A percentile compares a stretch with the other conserved stretches of the same genome.
These are phyloP conservation scores for Lonchura striata DNA, from an alignment of 2,113 vertebrate species.

Conservation along the genomic window DNA sequence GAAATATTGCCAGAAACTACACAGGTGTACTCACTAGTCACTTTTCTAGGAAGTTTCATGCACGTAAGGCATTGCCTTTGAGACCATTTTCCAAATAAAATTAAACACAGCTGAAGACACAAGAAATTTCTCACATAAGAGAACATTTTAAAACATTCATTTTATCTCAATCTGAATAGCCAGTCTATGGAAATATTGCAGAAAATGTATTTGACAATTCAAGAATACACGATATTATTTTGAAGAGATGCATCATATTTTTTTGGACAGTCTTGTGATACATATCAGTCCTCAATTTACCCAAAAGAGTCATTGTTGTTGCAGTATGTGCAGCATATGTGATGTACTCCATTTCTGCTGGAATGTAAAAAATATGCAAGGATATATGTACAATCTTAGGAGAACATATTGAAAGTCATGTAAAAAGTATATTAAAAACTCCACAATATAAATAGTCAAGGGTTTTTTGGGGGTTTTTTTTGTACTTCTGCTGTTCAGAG, in stretches of 20 bases:
- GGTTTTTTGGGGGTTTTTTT: background rate
- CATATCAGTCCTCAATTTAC: background rate
- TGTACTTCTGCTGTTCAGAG: background rate
- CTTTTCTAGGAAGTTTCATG: background rate
- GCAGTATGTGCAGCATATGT: background rate
- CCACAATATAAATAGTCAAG: background rate
- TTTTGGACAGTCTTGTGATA: background rate
- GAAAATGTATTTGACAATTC: background rate
- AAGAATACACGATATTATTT: background rate
- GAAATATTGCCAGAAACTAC: background rate
- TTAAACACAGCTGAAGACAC: background rate
- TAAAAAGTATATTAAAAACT: background rate
- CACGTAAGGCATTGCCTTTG: background rate
- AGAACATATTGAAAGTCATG: background rate
- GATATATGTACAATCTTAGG: background rate
- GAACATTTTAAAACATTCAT: background rate
- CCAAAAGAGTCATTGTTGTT: background rate
- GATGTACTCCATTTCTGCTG: background rate
- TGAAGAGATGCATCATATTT: background rate
- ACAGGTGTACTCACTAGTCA: background rate
- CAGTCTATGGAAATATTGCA: background rate
- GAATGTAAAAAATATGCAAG: background rate
- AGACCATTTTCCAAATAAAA: background rate
- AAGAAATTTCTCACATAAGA: background rate
- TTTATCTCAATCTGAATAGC: background rate